Evolutionary conservation across 2,888 invertebrate genomes (phyloP).

Genomic region (Eupithecia dodoneata): DNA sequence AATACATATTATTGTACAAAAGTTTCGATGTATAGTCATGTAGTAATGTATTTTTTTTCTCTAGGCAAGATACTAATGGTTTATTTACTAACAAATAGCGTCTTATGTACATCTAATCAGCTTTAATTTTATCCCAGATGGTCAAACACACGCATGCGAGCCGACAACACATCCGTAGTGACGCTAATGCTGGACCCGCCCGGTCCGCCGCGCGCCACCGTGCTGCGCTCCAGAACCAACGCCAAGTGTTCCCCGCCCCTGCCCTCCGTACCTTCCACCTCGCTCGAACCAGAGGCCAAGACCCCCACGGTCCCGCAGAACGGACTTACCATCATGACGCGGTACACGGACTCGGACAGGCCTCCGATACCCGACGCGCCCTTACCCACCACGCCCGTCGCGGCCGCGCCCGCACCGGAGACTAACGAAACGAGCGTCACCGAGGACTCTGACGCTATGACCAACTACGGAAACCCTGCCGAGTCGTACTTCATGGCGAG

Average conservation of each 20-base stretch:
- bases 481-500: constrained; percentile 80
- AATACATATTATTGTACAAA: no score
- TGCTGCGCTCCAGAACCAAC: constrained; percentile 74
- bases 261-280: constrained; percentile 31
- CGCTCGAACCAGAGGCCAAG: constrained; percentile 42
- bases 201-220: constrained; percentile 89
- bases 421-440: constrained; percentile 45
- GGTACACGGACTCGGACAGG: constrained; percentile 73
- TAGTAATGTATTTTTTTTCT: no score
- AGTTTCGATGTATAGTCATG: neutral
- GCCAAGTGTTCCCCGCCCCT: constrained; percentile 40
- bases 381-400: constrained; percentile 58
- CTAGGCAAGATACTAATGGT: neutral
- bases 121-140: constrained; percentile 82
- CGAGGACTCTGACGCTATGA: constrained; percentile 58
- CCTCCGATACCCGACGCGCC: constrained; percentile 29
- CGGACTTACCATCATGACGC: constrained; percentile 78
- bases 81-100: neutral
- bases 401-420: constrained; percentile 61
- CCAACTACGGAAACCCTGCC: constrained; percentile 78
- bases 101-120: neutral
- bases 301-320: constrained; percentile 66
- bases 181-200: constrained; percentile 95
- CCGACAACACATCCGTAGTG: constrained; percentile 98
- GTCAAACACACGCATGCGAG: constrained; percentile 93